Conservation (phyloP, 1,140 invertebrate genomes). For the Drosophila ercepeae region DNA sequence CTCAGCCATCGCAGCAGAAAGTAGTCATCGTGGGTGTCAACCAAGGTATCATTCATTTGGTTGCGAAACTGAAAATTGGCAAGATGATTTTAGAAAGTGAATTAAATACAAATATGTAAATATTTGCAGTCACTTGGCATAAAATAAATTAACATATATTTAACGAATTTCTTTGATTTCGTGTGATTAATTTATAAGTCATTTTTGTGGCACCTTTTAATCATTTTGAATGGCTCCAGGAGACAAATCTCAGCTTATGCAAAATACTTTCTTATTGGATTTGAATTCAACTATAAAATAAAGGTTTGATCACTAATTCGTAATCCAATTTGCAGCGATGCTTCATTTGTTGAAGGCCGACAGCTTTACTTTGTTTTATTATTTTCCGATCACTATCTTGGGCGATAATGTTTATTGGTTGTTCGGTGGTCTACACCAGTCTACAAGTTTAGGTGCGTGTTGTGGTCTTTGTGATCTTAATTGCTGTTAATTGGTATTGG, state of each 20-base stretch:
- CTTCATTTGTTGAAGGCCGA: slow-evolving; percentile 30
- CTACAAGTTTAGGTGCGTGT: not conserved
- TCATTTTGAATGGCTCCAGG: not conserved
- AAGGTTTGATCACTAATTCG: slow-evolving; percentile 3
- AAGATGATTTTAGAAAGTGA: slow-evolving; percentile 1
- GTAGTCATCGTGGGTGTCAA: slow-evolving; percentile 90
- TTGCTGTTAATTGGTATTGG: slow-evolving; percentile 48
- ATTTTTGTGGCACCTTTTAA: not conserved
- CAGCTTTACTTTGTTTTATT: not conserved
- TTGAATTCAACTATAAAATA: not conserved
- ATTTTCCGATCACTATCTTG: slow-evolving; percentile 8
- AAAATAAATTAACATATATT: not conserved
- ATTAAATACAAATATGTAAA: not conserved
- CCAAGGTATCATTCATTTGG: slow-evolving; percentile 87
- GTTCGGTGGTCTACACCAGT: not conserved
- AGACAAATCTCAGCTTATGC: not conserved
- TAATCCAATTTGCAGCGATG: slow-evolving; percentile 17
- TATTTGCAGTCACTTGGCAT: not conserved
- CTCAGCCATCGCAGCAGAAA: slow-evolving; percentile 92
- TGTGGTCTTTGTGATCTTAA: slow-evolving; percentile 49
- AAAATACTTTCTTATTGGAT: not conserved
- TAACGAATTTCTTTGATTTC: not conserved
- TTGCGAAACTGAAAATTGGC: slow-evolving; percentile 87
- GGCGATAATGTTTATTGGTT: slow-evolving; percentile 39
- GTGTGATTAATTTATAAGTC: not conserved